These are phyloP conservation scores for Enteromius fasciolatus DNA, from an alignment of 2,797 vertebrate genomes.

Conservation along the genomic window DNA sequence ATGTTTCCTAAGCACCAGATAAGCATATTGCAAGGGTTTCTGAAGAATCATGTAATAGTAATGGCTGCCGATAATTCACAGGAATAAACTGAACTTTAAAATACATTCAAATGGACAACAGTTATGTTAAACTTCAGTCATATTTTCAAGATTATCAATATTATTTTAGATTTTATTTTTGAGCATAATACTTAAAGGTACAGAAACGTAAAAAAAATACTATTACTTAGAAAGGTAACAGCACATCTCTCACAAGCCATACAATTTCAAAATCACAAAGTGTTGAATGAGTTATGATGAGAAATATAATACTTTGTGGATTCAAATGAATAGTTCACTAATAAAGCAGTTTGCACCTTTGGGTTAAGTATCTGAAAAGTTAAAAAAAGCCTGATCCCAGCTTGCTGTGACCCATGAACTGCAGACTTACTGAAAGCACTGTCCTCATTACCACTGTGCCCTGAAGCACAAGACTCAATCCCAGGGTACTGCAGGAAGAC, in stretches of 20 bases:
- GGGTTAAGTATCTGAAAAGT: not conserved
- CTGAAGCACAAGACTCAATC: conserved; percentile 10
- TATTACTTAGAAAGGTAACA: not conserved
- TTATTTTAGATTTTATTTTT: no score
- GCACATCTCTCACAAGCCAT: not conserved
- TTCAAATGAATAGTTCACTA: not conserved
- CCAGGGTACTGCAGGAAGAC: not conserved
- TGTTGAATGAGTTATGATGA: not conserved
- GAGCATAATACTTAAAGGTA: not conserved
- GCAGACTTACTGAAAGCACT: conserved; percentile 20
- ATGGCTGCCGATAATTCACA: no score
- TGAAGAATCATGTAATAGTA: not conserved
- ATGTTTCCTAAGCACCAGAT: not conserved
- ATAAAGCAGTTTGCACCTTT: not conserved
- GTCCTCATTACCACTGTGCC: conserved; percentile 7
- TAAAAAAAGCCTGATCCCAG: not conserved
- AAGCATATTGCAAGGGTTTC: not conserved
- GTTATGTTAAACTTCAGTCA: no score
- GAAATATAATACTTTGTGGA: not conserved
- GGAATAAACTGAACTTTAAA: no score
- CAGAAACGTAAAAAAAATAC: no score
- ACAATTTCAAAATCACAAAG: not conserved
- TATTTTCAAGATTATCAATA: no score
- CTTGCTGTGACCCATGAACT: conserved; percentile 26
- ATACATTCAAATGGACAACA: not conserved